Evolutionary conservation across 1,140 invertebrate genomes (phyloP).

Genomic region (Saccostrea echinata): DNA sequence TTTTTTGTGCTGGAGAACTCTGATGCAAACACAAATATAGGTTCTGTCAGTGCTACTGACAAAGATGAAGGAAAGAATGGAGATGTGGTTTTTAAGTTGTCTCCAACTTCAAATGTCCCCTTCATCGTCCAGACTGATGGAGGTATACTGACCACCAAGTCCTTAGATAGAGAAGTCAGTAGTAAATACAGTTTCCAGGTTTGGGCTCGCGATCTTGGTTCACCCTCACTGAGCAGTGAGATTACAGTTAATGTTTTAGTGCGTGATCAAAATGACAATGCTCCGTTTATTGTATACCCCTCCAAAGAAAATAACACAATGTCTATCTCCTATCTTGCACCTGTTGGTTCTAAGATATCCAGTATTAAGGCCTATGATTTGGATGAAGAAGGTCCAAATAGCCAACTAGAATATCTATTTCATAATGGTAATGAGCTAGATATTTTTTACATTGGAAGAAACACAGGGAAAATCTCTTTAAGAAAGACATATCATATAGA

Average conservation of each 20-base stretch:
- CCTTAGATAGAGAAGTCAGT: constrained; percentile 66
- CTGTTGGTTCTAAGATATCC: constrained; percentile 52
- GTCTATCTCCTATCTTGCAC: constrained; percentile 51
- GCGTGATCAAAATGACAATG: constrained; percentile 73
- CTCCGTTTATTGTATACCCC: constrained; percentile 65
- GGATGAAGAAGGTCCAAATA: constrained; percentile 64
- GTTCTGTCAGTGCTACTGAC: constrained; percentile 80
- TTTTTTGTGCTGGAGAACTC: constrained; percentile 92
- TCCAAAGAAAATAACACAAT: constrained; percentile 60
- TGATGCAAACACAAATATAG: constrained; percentile 92
- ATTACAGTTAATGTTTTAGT: constrained; percentile 65
- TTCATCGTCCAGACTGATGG: constrained; percentile 67
- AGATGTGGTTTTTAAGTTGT: constrained; percentile 55
- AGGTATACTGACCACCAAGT: constrained; percentile 56
- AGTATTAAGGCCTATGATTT: constrained; percentile 58
- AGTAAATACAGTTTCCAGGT: constrained; percentile 59
- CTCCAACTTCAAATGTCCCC: constrained; percentile 41
- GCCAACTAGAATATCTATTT: constrained; percentile 57
- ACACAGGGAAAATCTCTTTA: constrained; percentile 80
- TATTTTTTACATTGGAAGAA: constrained; percentile 92
- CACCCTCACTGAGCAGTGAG: constrained; percentile 76
- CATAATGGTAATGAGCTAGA: constrained; percentile 83
- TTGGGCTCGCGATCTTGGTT: constrained; percentile 69
- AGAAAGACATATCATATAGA: constrained; percentile 47
- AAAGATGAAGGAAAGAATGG: constrained; percentile 76